A percentile compares a stretch with the other conserved stretches of the same genome.
phyloP scores from a whole-genome alignment of 2,113 vertebrate genomes.

The Pyrgilauda ruficollis region DNA sequence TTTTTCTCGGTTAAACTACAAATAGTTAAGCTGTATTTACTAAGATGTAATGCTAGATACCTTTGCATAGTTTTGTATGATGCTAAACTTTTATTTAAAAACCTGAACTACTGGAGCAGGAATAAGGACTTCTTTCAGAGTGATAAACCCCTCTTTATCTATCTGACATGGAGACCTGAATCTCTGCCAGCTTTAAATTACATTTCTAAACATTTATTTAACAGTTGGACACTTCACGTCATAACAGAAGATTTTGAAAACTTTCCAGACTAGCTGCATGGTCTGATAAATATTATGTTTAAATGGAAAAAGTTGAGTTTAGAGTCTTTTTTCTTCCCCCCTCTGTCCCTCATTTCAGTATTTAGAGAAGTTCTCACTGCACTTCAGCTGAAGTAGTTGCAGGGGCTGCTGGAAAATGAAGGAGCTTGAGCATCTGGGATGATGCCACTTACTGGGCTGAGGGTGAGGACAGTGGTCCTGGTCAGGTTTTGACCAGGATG shows the following conservation, averaged over 20 bases:
- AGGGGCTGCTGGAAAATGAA: background rate
- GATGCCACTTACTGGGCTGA: background rate
- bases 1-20: background rate
- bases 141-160: conserved; percentile 55
- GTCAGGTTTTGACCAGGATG: background rate
- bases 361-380: background rate
- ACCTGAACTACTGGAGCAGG: background rate
- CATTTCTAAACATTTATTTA: conserved; percentile 74
- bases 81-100: background rate
- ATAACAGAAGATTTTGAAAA: conserved; percentile 66
- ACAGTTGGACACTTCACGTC: conserved; percentile 54
- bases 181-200: conserved; percentile 66
- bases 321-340: background rate
- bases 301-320: background rate
- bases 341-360: background rate
- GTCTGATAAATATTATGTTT: conserved; percentile 35
- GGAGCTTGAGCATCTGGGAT: background rate
- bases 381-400: background rate
- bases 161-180: conserved; percentile 62
- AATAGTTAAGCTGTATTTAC: background rate
- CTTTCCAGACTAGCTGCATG: conserved; percentile 41
- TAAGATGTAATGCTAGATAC: background rate
- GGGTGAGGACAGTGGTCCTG: background rate
- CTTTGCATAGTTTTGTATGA: background rate
- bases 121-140: background rate